Evolutionary conservation across 2,113 vertebrate genomes (phyloP).

Genomic region (Elgaria multicarinata): DNA sequence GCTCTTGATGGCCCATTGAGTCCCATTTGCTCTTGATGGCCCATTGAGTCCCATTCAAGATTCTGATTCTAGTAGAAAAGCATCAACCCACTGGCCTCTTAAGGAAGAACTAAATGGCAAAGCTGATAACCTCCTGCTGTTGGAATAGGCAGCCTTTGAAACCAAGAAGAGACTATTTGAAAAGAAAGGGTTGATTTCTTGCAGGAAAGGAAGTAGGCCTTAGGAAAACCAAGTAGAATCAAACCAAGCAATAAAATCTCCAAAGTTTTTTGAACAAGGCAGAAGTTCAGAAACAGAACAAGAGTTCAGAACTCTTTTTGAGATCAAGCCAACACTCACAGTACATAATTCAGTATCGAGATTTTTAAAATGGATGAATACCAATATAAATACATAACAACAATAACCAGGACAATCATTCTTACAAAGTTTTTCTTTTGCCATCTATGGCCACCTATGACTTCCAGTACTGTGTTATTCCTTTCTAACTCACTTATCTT

Average conservation of each 20-base stretch:
- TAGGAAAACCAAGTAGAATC: neutral
- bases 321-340: neutral
- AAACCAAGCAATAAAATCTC: neutral
- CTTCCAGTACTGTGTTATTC: no score
- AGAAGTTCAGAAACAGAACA: neutral
- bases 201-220: neutral
- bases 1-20: neutral
- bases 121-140: neutral
- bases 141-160: neutral
- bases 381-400: neutral
- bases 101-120: no score
- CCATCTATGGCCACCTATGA: neutral
- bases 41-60: neutral
- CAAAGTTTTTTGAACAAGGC: neutral
- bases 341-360: neutral
- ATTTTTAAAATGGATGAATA: neutral
- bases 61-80: neutral
- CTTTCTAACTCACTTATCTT: neutral
- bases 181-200: neutral
- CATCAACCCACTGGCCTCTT: no score
- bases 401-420: neutral
- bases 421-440: neutral
- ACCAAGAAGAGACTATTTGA: neutral
- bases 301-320: neutral
- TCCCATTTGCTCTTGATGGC: neutral